These are phyloP conservation scores for Caenorhabditis briggsae DNA, from an alignment of 1,140 invertebrate species.

Conservation along the genomic window DNA sequence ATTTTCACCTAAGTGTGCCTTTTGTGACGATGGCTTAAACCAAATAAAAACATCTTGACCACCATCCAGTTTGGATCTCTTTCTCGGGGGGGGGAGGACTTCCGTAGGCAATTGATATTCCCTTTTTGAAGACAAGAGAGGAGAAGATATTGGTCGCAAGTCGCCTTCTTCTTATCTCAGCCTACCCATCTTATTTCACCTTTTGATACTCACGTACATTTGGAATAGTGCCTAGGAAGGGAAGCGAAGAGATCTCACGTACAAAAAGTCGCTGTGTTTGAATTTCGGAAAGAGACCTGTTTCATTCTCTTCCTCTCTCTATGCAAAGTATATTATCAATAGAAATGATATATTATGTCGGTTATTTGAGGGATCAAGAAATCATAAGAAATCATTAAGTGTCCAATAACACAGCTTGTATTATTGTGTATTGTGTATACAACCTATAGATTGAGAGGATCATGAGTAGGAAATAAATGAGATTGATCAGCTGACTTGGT, in stretches of 20 bases:
- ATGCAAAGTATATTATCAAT: neutral
- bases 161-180: conserved; percentile 9
- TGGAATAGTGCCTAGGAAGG: neutral
- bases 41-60: too few relatives aligned
- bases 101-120: neutral
- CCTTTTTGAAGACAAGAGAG: neutral
- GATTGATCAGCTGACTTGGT: too few relatives aligned
- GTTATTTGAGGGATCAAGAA: too few relatives aligned
- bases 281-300: neutral
- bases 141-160: conserved; percentile 11
- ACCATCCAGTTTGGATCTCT: neutral
- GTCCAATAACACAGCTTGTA: too few relatives aligned
- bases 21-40: too few relatives aligned
- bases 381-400: too few relatives aligned
- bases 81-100: neutral
- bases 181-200: conserved; percentile 37
- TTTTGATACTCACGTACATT: conserved; percentile 50
- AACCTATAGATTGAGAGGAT: too few relatives aligned
- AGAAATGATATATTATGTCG: neutral
- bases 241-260: neutral
- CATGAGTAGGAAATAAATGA: too few relatives aligned
- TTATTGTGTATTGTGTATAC: too few relatives aligned
- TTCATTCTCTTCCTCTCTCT: neutral
- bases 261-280: conserved; percentile 44
- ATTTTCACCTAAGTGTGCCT: too few relatives aligned